A percentile compares a stretch with the other conserved stretches of the same genome.
Conservation (phyloP, 2,888 invertebrate genomes). For the Campopleginae sp. region DNA sequence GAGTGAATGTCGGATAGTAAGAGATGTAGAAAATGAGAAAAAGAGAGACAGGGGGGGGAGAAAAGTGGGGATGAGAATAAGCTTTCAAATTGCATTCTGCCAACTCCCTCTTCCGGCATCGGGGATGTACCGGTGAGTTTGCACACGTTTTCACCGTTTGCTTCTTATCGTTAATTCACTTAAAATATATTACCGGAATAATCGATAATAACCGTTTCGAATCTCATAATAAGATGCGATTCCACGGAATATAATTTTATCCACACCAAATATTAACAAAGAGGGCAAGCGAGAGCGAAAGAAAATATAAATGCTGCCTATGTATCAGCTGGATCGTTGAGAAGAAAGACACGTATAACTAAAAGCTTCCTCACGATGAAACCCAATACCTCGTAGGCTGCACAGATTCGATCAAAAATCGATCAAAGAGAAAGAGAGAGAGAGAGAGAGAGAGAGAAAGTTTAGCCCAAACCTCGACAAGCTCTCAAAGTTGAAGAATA, state of each 20-base stretch:
- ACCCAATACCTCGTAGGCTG: no score
- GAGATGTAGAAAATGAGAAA: conserved; percentile 16
- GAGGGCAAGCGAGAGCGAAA: neutral
- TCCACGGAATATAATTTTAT: neutral
- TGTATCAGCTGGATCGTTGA: neutral
- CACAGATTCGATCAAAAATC: neutral
- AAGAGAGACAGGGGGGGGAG: neutral
- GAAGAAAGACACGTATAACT: neutral
- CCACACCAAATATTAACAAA: neutral
- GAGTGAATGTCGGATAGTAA: conserved; percentile 22
- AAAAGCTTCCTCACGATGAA: neutral
- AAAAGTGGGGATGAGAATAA: neutral
- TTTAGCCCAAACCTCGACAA: neutral
- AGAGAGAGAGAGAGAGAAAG: neutral
- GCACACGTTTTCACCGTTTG: neutral
- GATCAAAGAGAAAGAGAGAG: neutral
- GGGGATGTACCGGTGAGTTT: neutral
- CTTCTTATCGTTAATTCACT: neutral
- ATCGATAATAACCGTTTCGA: conserved; percentile 6
- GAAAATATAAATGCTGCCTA: neutral
- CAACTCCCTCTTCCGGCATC: neutral
- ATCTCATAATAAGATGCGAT: conserved; percentile 10
- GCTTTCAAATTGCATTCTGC: conserved; percentile 29
- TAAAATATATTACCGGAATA: conserved; percentile 21
- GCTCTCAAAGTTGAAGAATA: neutral